phyloP scores from a whole-genome alignment of 2,888 invertebrate species.

The Mellilla xanthometata region DNA sequence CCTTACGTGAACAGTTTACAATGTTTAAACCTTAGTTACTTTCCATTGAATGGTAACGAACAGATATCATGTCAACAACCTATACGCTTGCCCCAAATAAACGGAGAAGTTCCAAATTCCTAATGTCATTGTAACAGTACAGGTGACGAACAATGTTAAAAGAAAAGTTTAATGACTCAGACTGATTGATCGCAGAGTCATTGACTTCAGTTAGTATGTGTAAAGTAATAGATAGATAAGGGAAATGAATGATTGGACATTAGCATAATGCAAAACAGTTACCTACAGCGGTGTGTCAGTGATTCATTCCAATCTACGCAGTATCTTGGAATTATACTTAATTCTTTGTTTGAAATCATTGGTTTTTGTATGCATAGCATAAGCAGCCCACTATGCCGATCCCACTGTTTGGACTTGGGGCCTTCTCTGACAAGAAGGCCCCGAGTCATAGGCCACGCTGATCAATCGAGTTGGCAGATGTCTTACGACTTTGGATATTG shows the following conservation, averaged over 20 bases:
- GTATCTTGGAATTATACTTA: too few relatives aligned
- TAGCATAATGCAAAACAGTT: slow-evolving; percentile 18
- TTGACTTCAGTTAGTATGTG: slow-evolving; percentile 1
- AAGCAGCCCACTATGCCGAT: too few relatives aligned
- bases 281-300: slow-evolving; percentile 1
- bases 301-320: slow-evolving; percentile 7
- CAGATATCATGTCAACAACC: slow-evolving; percentile 5
- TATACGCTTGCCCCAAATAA: slow-evolving; percentile 4
- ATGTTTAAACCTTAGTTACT: too few relatives aligned
- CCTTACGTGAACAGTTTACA: too few relatives aligned
- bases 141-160: slow-evolving; percentile 10
- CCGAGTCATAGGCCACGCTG: too few relatives aligned
- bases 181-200: slow-evolving; percentile 11
- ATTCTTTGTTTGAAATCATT: too few relatives aligned
- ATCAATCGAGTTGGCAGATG: too few relatives aligned
- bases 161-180: slow-evolving; percentile 15
- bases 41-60: background rate
- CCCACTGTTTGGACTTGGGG: too few relatives aligned
- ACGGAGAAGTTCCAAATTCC: slow-evolving; percentile 10
- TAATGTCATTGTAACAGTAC: slow-evolving; percentile 12
- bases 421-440: too few relatives aligned
- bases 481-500: too few relatives aligned
- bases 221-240: slow-evolving; percentile 14
- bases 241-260: slow-evolving; percentile 19
- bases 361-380: too few relatives aligned